These are phyloP conservation scores for Nowickia ferox DNA, from an alignment of 2,888 invertebrate genomes.

Conservation along the genomic window DNA sequence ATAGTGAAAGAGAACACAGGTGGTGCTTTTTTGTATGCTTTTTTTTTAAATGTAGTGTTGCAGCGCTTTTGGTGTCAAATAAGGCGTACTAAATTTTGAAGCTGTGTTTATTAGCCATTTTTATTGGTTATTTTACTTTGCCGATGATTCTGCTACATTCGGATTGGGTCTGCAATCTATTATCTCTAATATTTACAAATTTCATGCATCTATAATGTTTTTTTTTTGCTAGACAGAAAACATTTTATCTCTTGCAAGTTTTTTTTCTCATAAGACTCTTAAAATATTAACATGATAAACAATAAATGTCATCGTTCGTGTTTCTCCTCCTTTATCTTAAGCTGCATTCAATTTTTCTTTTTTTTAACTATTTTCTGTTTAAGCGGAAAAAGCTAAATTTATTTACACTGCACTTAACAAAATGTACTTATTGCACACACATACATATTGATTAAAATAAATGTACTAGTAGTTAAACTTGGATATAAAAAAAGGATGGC, in stretches of 20 bases:
- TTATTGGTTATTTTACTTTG: no score
- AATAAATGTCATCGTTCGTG: constrained; percentile 54
- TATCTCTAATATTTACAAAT: background rate
- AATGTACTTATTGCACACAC: constrained; percentile 23
- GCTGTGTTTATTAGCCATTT: no score
- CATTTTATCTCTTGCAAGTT: background rate
- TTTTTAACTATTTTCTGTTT: background rate
- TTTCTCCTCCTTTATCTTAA: background rate
- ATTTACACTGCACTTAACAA: constrained; percentile 66
- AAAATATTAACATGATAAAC: constrained; percentile 62
- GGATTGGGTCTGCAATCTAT: no score
- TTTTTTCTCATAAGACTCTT: background rate
- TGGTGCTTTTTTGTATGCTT: no score
- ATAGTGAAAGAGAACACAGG: no score
- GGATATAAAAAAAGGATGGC: background rate
- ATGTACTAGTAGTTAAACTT: constrained; percentile 9
- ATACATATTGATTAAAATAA: constrained; percentile 18
- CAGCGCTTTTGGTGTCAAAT: no score
- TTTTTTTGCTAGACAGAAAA: background rate
- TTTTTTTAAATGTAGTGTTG: no score
- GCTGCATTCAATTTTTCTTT: background rate
- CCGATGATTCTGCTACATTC: no score
- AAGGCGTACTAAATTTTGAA: no score
- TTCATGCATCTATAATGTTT: background rate
- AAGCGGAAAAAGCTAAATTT: constrained; percentile 47